Conservation (phyloP, 2,113 vertebrate genomes). For the Mirounga angustirostris region DNA sequence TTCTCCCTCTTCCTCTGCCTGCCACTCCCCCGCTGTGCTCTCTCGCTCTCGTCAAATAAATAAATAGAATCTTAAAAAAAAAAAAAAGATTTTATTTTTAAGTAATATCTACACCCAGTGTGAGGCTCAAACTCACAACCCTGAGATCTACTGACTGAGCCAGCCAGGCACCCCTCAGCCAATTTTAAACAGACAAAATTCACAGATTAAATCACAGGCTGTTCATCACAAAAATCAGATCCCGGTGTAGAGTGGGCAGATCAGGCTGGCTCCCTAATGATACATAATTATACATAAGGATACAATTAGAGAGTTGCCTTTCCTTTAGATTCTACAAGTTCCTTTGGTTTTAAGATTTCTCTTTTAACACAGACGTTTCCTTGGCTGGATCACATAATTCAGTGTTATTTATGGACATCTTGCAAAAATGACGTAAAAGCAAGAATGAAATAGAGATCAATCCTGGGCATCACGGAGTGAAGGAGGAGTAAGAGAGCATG, state of each 20-base stretch:
- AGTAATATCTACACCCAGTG: neutral
- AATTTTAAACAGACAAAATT: neutral
- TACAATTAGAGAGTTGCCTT: neutral
- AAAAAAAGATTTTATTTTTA: neutral
- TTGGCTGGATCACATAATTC: neutral
- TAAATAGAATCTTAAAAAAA: too few species aligned
- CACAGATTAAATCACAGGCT: neutral
- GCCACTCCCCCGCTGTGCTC: too few species aligned
- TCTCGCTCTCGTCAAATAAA: too few species aligned
- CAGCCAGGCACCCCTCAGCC: neutral
- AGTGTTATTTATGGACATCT: neutral
- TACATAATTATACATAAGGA: neutral
- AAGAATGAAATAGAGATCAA: neutral
- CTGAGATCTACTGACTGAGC: neutral
- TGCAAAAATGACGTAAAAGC: neutral
- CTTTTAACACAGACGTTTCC: slow-evolving; percentile 1
- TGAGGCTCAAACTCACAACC: neutral
- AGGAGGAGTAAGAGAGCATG: neutral
- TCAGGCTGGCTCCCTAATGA: neutral
- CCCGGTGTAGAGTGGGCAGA: fast-evolving
- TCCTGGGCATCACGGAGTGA: fast-evolving
- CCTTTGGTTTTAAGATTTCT: neutral
- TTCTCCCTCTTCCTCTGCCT: too few species aligned
- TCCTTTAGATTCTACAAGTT: neutral
- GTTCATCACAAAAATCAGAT: neutral